These are phyloP conservation scores for Thrips palmi DNA, from an alignment of 1,140 invertebrate species.

Conservation along the genomic window DNA sequence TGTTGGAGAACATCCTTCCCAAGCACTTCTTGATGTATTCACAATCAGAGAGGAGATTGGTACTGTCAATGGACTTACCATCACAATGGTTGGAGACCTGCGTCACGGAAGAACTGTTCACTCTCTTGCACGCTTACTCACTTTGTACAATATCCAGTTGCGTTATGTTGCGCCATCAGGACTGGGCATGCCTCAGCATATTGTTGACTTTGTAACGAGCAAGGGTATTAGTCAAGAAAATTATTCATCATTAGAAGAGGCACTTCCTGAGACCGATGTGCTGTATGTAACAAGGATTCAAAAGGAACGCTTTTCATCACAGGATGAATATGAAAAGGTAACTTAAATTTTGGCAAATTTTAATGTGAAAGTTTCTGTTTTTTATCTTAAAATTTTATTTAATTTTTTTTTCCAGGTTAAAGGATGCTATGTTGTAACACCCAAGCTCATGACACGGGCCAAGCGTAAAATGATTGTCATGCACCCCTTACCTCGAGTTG, in stretches of 20 bases:
- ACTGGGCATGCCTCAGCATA: constrained; percentile 78
- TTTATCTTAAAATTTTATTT: constrained; percentile 13
- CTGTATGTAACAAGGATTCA: constrained; percentile 97
- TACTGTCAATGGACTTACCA: constrained; percentile 88
- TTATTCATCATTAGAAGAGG: constrained; percentile 55
- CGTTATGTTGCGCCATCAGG: constrained; percentile 74
- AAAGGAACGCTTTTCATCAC: constrained; percentile 69
- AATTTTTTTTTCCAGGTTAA: constrained; percentile 40
- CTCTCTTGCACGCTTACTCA: constrained; percentile 80
- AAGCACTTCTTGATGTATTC: constrained; percentile 92
- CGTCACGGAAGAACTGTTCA: constrained; percentile 97
- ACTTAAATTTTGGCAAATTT: constrained; percentile 12
- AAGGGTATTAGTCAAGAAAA: constrained; percentile 65
- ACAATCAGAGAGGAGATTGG: constrained; percentile 98
- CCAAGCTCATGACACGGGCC: constrained; percentile 85
- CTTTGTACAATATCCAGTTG: constrained; percentile 74
- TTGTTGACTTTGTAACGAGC: constrained; percentile 56
- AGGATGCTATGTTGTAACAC: constrained; percentile 77
- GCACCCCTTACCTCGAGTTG: constrained; percentile 88
- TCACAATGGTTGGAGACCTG: constrained; percentile 88
- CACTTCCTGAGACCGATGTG: constrained; percentile 84
- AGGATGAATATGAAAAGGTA: constrained; percentile 77
- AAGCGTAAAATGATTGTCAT: constrained; percentile 90
- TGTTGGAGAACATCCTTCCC: constrained; percentile 94
- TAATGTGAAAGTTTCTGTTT: constrained; percentile 5